phyloP scores from a whole-genome alignment of 2,113 vertebrate genomes.

The Axis porcinus region DNA sequence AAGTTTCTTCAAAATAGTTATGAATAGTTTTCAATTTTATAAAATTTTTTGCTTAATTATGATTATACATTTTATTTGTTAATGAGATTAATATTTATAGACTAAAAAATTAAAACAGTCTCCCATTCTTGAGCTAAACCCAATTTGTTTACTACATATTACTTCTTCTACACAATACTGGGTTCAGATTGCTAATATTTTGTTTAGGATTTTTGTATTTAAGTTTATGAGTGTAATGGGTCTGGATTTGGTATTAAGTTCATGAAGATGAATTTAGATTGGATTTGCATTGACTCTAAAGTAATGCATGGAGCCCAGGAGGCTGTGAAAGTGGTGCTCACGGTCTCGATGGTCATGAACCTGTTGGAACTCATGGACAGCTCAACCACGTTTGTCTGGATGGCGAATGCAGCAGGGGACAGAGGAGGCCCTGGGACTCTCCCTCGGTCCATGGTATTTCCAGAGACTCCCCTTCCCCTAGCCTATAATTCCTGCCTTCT shows the following conservation, averaged over 20 bases:
- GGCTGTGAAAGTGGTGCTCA: not conserved
- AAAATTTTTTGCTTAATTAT: not conserved
- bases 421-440: not conserved
- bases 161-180: not conserved
- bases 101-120: not conserved
- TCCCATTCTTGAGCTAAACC: not conserved
- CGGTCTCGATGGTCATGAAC: not conserved
- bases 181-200: not conserved
- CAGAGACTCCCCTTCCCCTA: not conserved
- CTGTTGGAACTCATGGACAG: not conserved
- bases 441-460: not conserved
- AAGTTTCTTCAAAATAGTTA: not conserved
- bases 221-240: not conserved
- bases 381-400: slow-evolving; percentile 37
- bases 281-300: not conserved
- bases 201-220: not conserved
- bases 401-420: not conserved
- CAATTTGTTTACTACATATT: not conserved
- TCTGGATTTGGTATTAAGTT: not conserved
- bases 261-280: not conserved
- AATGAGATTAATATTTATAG: not conserved
- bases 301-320: not conserved
- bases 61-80: not conserved
- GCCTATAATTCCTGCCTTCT: not conserved
- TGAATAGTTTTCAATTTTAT: not conserved